Base-by-base conservation (phyloP, 1,140 invertebrate genomes). In the Pogonomyrmex barbatus region DNA sequence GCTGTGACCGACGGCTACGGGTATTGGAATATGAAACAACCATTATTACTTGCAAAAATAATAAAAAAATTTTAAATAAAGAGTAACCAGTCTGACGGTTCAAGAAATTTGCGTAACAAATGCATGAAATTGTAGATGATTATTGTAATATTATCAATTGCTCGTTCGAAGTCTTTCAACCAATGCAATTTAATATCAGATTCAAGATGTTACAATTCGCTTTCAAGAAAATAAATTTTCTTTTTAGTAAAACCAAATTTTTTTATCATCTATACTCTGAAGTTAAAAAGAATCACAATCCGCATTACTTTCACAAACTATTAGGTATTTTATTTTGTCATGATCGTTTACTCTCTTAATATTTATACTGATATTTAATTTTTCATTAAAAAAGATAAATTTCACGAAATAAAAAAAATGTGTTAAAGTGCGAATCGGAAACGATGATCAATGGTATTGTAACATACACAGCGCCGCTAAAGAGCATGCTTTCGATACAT, bases 1-100 rank as follows among this genome's bases (percentile, higher is more conserved):
- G 36, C 8, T 54, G 8, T 58, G n/a, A 67, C 65, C 68, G 70
- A 75, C 50, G 33, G 14, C 30, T 47, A 12, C 24, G 24, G 30
- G 42, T 65, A 65, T 86, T 73, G 86, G 73, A 89, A 90, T 89
- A 90, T 83, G 73, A 89, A 89, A 90, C 56, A 60, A 3, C 24
- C 30, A 12, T 76, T 81, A 86, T 84, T 76, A 68, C 39, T 58
- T 39, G 47, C 24, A 45, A 12, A 36, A 67, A n/a, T 14, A 60
- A 60, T 56, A 5, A n/a, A 81, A 52, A 75, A 62, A 71, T 4
- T 4, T 30, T 1, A 54, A 45, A 52, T 6, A 39, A 17, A 73
- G 60, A 30, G 2, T 2, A 81, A 81, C 42, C 56, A 70, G 2
- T 12, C 58, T 45, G 30, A 54, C 3, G 1, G 45, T 39, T 54